phyloP scores from a whole-genome alignment of 1,140 invertebrate species.

The Homalodisca vitripennis region DNA sequence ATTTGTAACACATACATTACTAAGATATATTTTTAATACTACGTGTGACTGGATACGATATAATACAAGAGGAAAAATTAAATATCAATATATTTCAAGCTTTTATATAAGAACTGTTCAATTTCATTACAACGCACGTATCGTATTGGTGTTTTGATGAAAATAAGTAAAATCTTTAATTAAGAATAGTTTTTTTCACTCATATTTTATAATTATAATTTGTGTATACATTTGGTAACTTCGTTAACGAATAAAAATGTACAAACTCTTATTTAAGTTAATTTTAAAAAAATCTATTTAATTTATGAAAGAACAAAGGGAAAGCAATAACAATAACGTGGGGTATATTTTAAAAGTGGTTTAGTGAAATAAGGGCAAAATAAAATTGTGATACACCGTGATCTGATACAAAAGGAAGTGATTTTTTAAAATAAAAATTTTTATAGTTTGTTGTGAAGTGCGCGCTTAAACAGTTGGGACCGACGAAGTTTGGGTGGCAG shows the following conservation, averaged over 20 bases:
- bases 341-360: too few relatives aligned
- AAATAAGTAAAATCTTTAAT: background rate
- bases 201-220: background rate
- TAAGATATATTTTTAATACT: background rate
- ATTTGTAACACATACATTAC: background rate
- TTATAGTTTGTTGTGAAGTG: background rate
- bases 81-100: background rate
- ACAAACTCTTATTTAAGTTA: background rate
- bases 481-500: background rate
- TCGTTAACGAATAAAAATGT: background rate
- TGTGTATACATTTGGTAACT: background rate
- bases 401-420: background rate
- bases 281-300: background rate
- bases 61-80: background rate
- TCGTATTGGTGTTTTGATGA: conserved; percentile 21
- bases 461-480: background rate
- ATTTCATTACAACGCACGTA: too few relatives aligned
- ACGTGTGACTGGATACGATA: background rate
- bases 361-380: background rate
- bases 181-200: background rate
- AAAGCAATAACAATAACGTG: background rate
- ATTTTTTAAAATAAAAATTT: background rate
- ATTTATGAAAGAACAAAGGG: background rate
- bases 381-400: background rate
- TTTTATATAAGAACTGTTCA: background rate